Base-by-base conservation (phyloP, 1,140 invertebrate genomes). In the Temnothorax curvispinosus region DNA sequence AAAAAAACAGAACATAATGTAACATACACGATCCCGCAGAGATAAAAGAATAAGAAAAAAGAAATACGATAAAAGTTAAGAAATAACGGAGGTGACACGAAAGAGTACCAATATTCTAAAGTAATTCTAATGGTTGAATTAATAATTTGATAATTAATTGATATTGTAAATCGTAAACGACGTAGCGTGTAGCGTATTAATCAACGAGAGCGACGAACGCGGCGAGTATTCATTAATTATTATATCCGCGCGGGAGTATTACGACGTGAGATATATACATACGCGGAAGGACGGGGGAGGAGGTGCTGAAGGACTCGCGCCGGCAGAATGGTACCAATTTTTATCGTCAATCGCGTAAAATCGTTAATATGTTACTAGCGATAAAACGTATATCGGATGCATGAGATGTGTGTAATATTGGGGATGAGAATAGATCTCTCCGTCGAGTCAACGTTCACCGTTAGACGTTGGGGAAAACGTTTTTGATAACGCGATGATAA, bases 81-180 rank as follows among this genome's bases (percentile, higher is more conserved):
- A 75, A 64, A 84, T 82, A 86, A 89, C 81, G 65, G 77, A 89
- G 90, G 72, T 86, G 88, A 92, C 90, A 90, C 90, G 87, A 91
- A 92, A 92, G 91, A 95, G 94, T 95, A 95, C 94, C 94, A 95
- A 95, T 95, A 95, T 95, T 95, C 95, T 95, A 95, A 95, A 95
- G 92, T 95, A 95, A 95, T 95, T 95, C 94, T 95, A 95, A 95
- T 94, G 93, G 93, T 94, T 95, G 90, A 94, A 94, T 95, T 94
- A 94, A 95, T 94, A 94, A 95, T 95, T 95, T 95, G 94, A 95
- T 95, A 95, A 95, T 95, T 95, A 93, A 95, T 95, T 94, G 94
- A 95, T 95, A 95, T 95, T 95, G 94, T 95, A 95, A 93, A 94
- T 94, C 92, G 91, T 95, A 95, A 92, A 94, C 90, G 90, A 94